Percentiles rank a stretch among this genome's conserved stretches.
phyloP scores from a whole-genome alignment of 2,797 vertebrate genomes.

The Esox lucius region DNA sequence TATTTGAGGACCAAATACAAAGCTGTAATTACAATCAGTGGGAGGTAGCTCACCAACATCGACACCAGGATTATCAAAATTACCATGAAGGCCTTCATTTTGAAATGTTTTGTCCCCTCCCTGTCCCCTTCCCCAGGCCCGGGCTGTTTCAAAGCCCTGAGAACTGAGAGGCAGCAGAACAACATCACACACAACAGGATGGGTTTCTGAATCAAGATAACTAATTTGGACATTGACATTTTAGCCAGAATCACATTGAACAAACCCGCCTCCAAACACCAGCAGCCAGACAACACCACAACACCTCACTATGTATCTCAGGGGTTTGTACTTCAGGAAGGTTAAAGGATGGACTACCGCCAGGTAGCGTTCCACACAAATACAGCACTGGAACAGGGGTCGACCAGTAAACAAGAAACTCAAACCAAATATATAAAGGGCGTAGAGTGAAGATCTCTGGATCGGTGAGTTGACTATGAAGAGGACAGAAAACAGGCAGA shows the following conservation, averaged over 20 bases:
- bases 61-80: neutral
- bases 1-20: too few relatives aligned
- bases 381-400: slow-evolving; percentile 21
- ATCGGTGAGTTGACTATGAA: too few relatives aligned
- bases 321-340: slow-evolving; percentile 34
- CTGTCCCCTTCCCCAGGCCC: neutral
- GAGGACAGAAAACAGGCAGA: neutral
- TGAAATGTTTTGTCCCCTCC: neutral
- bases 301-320: slow-evolving; percentile 4
- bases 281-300: neutral
- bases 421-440: neutral
- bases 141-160: slow-evolving; percentile 1
- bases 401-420: slow-evolving; percentile 1
- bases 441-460: too few relatives aligned
- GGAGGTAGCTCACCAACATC: slow-evolving; percentile 53
- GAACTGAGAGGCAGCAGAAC: slow-evolving; percentile 13
- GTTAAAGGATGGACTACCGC: slow-evolving; percentile 25
- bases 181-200: neutral
- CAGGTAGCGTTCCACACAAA: slow-evolving; percentile 34
- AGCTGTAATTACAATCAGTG: neutral
- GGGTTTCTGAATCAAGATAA: neutral
- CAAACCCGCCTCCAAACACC: neutral
- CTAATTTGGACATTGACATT: neutral
- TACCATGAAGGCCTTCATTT: neutral
- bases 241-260: neutral